Conservation (phyloP, 1,140 invertebrate species). For the Drosophila sproati region DNA sequence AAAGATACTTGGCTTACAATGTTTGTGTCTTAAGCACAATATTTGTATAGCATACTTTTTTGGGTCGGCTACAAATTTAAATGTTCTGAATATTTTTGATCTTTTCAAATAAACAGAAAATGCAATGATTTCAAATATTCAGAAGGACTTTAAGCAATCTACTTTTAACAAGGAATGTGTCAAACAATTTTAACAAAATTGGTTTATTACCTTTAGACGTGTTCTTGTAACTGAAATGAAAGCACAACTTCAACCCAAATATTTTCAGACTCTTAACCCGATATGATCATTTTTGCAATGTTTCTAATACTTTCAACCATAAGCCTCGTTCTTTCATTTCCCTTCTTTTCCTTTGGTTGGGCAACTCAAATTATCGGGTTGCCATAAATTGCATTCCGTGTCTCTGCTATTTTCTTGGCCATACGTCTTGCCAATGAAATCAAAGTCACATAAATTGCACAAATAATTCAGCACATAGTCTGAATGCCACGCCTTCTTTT, state of each 20-base stretch:
- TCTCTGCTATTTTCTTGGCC: conserved; percentile 11
- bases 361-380: conserved; percentile 69
- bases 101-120: too few species aligned
- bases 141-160: too few species aligned
- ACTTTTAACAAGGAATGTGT: too few species aligned
- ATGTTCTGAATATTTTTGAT: too few species aligned
- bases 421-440: conserved; percentile 72
- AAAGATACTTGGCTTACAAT: background rate
- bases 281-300: background rate
- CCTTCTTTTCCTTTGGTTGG: background rate
- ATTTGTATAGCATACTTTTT: conserved; percentile 1
- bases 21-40: too few species aligned
- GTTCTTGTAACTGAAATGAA: background rate
- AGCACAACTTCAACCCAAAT: background rate
- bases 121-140: too few species aligned
- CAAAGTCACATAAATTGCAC: conserved; percentile 78
- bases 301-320: background rate
- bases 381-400: conserved; percentile 65
- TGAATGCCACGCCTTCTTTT: background rate
- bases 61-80: background rate
- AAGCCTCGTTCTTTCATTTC: too few species aligned
- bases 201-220: background rate
- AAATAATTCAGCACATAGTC: conserved; percentile 68
- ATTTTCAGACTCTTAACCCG: background rate
- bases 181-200: too few species aligned